These are phyloP conservation scores for Bombus sibiricus DNA, from an alignment of 1,140 invertebrate species.

Conservation along the genomic window DNA sequence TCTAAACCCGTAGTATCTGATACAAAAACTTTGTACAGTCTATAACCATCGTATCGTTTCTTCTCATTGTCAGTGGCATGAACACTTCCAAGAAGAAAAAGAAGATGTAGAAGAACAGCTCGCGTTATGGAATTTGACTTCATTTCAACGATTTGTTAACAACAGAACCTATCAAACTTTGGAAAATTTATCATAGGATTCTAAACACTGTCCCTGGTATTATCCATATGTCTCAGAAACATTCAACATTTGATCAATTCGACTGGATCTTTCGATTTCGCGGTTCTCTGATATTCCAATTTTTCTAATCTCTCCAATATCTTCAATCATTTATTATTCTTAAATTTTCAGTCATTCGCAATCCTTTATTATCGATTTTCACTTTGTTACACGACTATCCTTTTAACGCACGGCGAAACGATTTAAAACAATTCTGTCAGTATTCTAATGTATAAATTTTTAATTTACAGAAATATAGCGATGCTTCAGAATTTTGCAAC, in stretches of 20 bases:
- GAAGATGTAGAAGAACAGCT: neutral
- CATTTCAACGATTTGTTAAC: neutral
- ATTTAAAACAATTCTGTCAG: neutral
- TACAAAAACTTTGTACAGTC: constrained; percentile 19
- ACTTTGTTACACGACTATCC: neutral
- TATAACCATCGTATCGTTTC: constrained; percentile 37
- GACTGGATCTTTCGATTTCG: neutral
- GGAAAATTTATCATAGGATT: neutral
- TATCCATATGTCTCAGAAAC: neutral
- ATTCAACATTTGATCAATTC: neutral
- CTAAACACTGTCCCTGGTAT: no score
- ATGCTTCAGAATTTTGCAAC: neutral
- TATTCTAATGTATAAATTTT: neutral
- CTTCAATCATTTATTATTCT: no score
- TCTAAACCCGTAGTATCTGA: neutral
- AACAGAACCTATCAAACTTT: neutral
- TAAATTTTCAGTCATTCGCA: neutral
- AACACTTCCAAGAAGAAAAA: neutral
- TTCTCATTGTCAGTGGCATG: neutral
- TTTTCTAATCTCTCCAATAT: no score
- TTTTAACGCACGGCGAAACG: neutral
- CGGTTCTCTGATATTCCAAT: no score
- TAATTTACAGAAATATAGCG: neutral
- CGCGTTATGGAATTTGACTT: neutral
- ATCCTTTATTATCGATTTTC: neutral